A percentile compares a stretch with the other conserved stretches of the same genome.
phyloP scores from a whole-genome alignment of 2,113 vertebrate genomes.

The Cheilinus undulatus region DNA sequence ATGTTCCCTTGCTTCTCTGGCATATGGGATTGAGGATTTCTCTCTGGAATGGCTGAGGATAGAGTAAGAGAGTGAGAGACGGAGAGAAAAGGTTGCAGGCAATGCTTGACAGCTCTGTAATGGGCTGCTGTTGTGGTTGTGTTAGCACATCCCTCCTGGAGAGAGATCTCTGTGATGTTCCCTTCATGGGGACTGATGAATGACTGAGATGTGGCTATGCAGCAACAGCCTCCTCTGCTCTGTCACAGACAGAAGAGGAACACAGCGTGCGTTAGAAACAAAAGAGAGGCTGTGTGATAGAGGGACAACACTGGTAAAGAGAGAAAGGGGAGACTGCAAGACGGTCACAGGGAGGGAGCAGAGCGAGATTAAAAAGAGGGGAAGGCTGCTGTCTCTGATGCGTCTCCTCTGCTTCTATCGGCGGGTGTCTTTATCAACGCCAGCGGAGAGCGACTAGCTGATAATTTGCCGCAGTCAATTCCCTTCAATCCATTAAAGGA shows the following conservation, averaged over 20 bases:
- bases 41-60: constrained; percentile 28
- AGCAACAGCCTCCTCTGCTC: constrained; percentile 38
- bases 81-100: constrained; percentile 21
- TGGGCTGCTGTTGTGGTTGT: constrained; percentile 62
- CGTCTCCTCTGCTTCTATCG: constrained; percentile 48
- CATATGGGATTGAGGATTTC: constrained; percentile 7
- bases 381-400: constrained; percentile 37
- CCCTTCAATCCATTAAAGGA: constrained; percentile 78
- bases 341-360: constrained; percentile 29
- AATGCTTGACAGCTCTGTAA: constrained; percentile 59
- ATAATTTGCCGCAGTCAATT: constrained; percentile 75
- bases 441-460: constrained; percentile 49
- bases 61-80: constrained; percentile 33
- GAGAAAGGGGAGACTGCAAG: background rate
- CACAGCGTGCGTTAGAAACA: constrained; percentile 39
- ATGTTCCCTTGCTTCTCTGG: constrained; percentile 23
- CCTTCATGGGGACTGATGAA: constrained; percentile 65
- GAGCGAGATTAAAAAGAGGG: constrained; percentile 35
- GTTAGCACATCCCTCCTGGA: constrained; percentile 65
- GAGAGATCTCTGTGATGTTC: constrained; percentile 65
- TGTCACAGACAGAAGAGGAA: constrained; percentile 32
- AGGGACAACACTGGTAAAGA: constrained; percentile 14
- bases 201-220: constrained; percentile 55
- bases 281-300: constrained; percentile 35
- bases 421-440: constrained; percentile 62